Conservation (phyloP, 2,797 vertebrate genomes). For the Otus scops region DNA sequence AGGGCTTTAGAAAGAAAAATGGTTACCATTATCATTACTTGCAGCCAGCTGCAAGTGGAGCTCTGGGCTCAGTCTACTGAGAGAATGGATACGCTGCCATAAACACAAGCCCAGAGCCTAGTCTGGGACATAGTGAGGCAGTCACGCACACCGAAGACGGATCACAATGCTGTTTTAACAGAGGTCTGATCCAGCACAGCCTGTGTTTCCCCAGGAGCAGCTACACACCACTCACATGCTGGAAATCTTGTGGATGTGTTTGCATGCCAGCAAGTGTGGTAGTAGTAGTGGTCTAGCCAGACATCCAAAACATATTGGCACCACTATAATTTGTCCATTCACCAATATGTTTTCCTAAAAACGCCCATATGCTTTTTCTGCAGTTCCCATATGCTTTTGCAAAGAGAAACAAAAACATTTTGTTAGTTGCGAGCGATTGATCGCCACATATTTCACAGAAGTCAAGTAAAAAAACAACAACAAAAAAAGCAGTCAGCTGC, state of each 20-base stretch:
- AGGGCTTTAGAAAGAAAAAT: neutral
- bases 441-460: slow-evolving; percentile 76
- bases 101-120: neutral
- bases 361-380: slow-evolving; percentile 79
- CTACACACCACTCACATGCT: neutral
- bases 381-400: slow-evolving; percentile 80
- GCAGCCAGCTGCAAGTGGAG: slow-evolving; percentile 26
- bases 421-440: slow-evolving; percentile 76
- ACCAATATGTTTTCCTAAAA: slow-evolving; percentile 79
- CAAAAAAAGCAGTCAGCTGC: slow-evolving; percentile 72
- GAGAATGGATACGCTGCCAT: neutral
- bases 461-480: slow-evolving; percentile 69
- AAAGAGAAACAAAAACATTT: slow-evolving; percentile 79
- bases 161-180: neutral
- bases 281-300: slow-evolving; percentile 74
- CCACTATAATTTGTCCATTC: slow-evolving; percentile 76
- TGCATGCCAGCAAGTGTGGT: slow-evolving; percentile 55
- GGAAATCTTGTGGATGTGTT: slow-evolving; percentile 13
- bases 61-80: slow-evolving; percentile 9
- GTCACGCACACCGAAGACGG: neutral
- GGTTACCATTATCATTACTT: neutral
- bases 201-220: slow-evolving; percentile 19
- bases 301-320: slow-evolving; percentile 75
- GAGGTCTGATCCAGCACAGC: neutral
- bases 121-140: neutral